Evolutionary conservation across 2,888 invertebrate species (phyloP), one percentile per base, ranked within the genome.

Genomic region (Hirtodrosophila duncani): DNA sequence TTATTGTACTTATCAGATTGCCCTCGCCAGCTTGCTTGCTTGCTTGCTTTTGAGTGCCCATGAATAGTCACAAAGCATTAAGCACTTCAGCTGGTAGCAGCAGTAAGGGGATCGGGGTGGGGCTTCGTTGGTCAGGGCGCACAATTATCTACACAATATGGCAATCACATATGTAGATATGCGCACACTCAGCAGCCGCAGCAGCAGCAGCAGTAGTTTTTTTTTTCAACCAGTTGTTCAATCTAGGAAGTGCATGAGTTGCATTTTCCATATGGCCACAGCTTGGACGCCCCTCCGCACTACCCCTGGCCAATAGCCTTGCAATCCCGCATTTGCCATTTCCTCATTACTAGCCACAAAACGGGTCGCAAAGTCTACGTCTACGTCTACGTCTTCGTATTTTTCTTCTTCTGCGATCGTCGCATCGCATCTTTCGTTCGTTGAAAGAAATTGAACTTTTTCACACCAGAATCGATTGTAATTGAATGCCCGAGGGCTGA

Each of bases 401-500:
- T 31, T 13, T 30, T 42, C 42, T 33, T 21, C 42, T 21, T 61
- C 53, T 41, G 37, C 42, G 60, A 38, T 67, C 53, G 17, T 46
- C 59, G 17, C 44, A 37, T 60, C 44, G 60, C 48, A 63, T 63
- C 65, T 61, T 50, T 61, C 62, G n/a, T n/a, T n/a, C n/a, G n/a
- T 45, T 38, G 55, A 72, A 79, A 78, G 78, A 83, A 83, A 82
- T 83, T 82, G 83, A 80, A 83, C 83, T 80, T 83, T 81, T 82
- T 82, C 83, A 82, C 83, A 82, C 83, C 78, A 83, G 83, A 82
- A 83, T 82, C 82, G 83, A 83, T 82, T 80, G 78, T 83, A 82
- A 82, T 83, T 82, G 82, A 83, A 81, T 82, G 82, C 83, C 82
- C 55, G 59, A 69, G 83, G 81, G 71, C 65, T 50, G 20, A 11